phyloP scores from a whole-genome alignment of 1,140 invertebrate genomes.

The Drosophila kepulauana region DNA sequence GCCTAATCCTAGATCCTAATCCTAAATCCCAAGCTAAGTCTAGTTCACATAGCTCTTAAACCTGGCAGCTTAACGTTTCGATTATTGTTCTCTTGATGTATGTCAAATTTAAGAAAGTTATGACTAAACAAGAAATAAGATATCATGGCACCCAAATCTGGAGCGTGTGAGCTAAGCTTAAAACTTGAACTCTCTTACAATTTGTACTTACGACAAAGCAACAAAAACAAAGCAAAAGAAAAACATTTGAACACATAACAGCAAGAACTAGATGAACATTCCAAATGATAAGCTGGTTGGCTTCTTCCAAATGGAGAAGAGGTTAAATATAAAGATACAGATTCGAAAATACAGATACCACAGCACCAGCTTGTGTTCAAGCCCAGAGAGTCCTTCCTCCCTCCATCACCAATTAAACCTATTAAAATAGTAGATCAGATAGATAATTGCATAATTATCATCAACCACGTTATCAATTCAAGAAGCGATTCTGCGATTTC shows the following conservation, averaged over 20 bases:
- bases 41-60: constrained; percentile 21
- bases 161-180: constrained; percentile 34
- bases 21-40: constrained; percentile 13
- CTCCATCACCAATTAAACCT: no score
- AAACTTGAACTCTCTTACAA: constrained; percentile 28
- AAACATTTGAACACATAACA: constrained; percentile 16
- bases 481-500: constrained; percentile 28
- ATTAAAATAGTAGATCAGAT: neutral
- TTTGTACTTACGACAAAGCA: constrained; percentile 37
- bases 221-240: neutral
- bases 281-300: constrained; percentile 47
- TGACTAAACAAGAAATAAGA: neutral
- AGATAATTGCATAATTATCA: constrained; percentile 7
- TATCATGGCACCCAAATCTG: constrained; percentile 8
- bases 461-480: constrained; percentile 10
- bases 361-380: constrained; percentile 71
- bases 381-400: neutral
- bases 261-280: constrained; percentile 53
- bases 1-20: constrained; percentile 59
- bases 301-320: constrained; percentile 24
- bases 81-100: neutral
- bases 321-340: constrained; percentile 43
- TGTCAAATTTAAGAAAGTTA: neutral
- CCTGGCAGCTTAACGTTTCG: neutral
- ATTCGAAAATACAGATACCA: constrained; percentile 50